phyloP scores from a whole-genome alignment of 2,888 invertebrate species.

The Heteromyza rotundicornis region DNA sequence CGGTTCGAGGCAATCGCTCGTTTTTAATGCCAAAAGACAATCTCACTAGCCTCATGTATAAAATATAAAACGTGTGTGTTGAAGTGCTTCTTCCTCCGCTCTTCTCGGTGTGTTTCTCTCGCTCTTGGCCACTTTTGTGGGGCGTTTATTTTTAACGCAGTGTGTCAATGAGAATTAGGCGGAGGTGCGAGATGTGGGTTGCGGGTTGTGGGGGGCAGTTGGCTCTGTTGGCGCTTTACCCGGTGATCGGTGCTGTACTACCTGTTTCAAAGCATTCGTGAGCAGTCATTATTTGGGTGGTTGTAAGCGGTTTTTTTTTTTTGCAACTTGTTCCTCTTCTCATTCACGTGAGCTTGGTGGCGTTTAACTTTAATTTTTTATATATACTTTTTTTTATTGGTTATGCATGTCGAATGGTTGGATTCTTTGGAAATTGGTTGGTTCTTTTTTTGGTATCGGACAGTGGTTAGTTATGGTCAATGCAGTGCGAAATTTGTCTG shows the following conservation, averaged over 20 bases:
- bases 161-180: slow-evolving; percentile 41
- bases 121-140: slow-evolving; percentile 39
- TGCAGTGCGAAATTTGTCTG: too few species aligned
- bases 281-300: too few species aligned
- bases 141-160: slow-evolving; percentile 52
- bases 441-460: too few species aligned
- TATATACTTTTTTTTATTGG: background rate
- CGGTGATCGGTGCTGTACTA: background rate
- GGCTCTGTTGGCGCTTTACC: background rate
- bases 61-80: too few species aligned
- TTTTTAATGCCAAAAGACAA: too few species aligned
- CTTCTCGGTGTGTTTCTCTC: too few species aligned
- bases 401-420: too few species aligned
- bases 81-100: too few species aligned
- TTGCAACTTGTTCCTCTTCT: background rate
- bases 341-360: slow-evolving; percentile 5
- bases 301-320: background rate
- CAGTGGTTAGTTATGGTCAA: too few species aligned
- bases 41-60: too few species aligned
- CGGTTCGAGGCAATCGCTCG: slow-evolving; percentile 4
- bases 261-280: slow-evolving; percentile 3
- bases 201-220: background rate
- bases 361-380: slow-evolving; percentile 1
- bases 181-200: background rate
- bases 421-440: too few species aligned